Percentiles rank a stretch among this genome's conserved stretches.
Evolutionary conservation across 2,888 invertebrate genomes (phyloP).

Genomic region (Agriopis marginaria): DNA sequence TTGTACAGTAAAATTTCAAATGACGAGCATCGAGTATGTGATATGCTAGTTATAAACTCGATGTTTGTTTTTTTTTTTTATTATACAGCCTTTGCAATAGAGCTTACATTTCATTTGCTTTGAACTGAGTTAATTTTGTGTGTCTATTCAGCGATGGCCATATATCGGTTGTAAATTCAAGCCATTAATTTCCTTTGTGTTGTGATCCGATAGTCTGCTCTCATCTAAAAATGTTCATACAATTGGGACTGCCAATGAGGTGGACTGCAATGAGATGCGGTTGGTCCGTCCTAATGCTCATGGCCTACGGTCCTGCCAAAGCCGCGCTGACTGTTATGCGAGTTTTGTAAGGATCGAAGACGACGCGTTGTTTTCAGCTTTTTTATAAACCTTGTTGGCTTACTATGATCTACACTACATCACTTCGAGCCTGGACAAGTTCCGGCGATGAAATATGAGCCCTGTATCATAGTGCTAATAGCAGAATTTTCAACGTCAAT

Average conservation of each 20-base stretch:
- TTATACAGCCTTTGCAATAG: neutral
- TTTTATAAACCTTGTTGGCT: conserved; percentile 32
- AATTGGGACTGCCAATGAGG: neutral
- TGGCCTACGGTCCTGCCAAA: conserved; percentile 53
- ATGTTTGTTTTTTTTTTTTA: neutral
- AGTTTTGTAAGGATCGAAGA: conserved; percentile 56
- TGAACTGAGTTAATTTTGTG: neutral
- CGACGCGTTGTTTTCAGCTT: conserved; percentile 48
- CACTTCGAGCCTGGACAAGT: neutral
- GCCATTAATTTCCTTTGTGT: neutral
- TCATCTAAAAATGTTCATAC: conserved; percentile 1
- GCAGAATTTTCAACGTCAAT: neutral
- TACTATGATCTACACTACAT: conserved; percentile 1
- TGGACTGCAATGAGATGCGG: neutral
- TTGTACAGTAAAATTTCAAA: neutral
- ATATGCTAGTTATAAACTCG: no score
- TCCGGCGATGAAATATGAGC: neutral
- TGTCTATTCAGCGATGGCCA: neutral
- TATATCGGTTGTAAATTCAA: neutral
- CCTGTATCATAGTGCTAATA: neutral
- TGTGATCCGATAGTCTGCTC: neutral
- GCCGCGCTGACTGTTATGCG: conserved; percentile 63
- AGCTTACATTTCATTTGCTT: neutral
- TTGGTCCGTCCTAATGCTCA: neutral
- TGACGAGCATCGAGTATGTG: neutral